Evolutionary conservation across 2,797 vertebrate genomes (phyloP), one percentile per base, ranked within the genome.

Genomic region (Propithecus perrieri): DNA sequence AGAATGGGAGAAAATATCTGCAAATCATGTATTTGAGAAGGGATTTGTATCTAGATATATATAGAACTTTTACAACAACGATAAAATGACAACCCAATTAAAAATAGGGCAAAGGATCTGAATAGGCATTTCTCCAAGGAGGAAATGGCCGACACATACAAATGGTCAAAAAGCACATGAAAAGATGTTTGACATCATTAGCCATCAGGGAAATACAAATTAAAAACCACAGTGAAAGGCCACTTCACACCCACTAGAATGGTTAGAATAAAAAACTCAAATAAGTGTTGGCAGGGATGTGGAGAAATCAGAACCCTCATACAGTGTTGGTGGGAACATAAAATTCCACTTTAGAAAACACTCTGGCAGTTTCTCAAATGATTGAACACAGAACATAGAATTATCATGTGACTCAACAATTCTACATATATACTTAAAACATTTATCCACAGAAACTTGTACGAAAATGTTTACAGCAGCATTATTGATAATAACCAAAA

Each of bases 261-360:
- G 57, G 57, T 28, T 75, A 41, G 61, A 85, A 61, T 92, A 13
- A 87, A 85, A 46, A 85, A 67, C 13, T 84, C n/a, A 69, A 50
- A 35, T 87, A 78, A 89, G 38, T 43, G 8, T 61, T 85, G 53
- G 30, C 33, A 65, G 15, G 63, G 61, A 63, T 33, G 30, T 63
- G 30, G 14, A 65, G 63, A 65, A 65, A 65, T 65, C 63, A 65
- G 33, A 65, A n/a, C 63, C 63, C 63, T 65, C 33, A n/a, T 65
- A 65, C 63, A 69, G 38, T 41, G 10, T 3, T 79, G 33, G 57
- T 61, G 71, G 78, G 12, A 85, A 91, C 55, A 28, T 80, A 85
- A 91, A 93, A 96, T 46, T 87, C 33, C n/a, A n/a, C 67, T 93
- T 35, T 75, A 63, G 55, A 79, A 96, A 96, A 59, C 33, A 59